Base-by-base conservation (phyloP, 1,140 invertebrate species). In the Microplitis mediator region DNA sequence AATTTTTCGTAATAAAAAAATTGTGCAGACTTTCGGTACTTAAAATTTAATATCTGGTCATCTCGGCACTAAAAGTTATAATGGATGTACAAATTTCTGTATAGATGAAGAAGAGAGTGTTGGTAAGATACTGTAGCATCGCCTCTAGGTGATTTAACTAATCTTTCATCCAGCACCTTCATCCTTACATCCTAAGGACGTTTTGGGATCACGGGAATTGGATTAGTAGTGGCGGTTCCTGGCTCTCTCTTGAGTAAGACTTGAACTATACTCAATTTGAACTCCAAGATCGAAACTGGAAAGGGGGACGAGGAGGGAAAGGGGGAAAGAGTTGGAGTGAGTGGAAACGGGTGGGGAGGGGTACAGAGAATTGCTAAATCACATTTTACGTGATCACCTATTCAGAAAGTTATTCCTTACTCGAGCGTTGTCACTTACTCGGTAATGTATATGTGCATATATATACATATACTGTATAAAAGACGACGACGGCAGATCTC, bases 341-440 rank as follows among this genome's bases (percentile, higher is more conserved):
- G 39, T 45, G 39, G 39, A 6, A 45, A 2, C 39, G 8, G 6
- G 6, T 11, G 11, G 11, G 39, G 11, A 45, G 39, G 39, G 39
- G 39, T 45, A 45, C 39, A 23, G 54, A 80, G 78, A 86, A 87
- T 86, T 86, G 84, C 84, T 85, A 87, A 87, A 87, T 87, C 86
- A 87, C 71, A 83, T 87, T 87, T 86, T 85, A 87, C 85, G 82
- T 86, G 85, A 87, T 87, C 86, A 87, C 84, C 86, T 87, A 87
- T 87, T 87, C 85, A 87, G 80, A 83, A 85, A 86, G 84, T 86
- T 86, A 85, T 81, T 65, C 63, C 45, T 61, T 11, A 1, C 32
- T 61, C 60, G 14, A 31, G 14, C 16, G 16, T 65, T 65, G 63
- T 65, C 63, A 45, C 63, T 65, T 58, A 16, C 56, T 58, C 16